Conservation (phyloP, 2,113 vertebrate species). For the Aspidoscelis tigris region DNA sequence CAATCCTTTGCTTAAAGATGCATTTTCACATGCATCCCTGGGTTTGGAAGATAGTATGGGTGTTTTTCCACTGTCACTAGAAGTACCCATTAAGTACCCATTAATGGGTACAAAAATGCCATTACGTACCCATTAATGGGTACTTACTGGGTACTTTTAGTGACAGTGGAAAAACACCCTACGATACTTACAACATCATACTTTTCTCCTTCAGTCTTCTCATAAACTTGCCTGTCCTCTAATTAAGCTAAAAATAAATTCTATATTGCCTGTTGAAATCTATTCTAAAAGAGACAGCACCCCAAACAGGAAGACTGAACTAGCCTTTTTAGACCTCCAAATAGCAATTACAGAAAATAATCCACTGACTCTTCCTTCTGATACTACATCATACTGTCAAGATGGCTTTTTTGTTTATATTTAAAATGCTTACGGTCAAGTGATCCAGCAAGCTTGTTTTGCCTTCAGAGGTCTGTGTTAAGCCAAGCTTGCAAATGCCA, state of each 20-base stretch:
- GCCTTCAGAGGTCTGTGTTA: not conserved
- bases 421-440: conserved; percentile 3
- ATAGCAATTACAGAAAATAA: fast-evolving
- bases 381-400: fast-evolving
- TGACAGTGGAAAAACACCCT: too few species aligned
- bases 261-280: not conserved
- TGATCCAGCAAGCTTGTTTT: conserved; percentile 30
- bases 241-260: not conserved
- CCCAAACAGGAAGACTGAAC: not conserved
- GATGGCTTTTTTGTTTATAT: not conserved
- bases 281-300: not conserved
- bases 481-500: not conserved
- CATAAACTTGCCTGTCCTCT: not conserved
- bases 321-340: not conserved
- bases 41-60: not conserved
- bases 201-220: too few species aligned
- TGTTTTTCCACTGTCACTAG: too few species aligned
- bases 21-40: not conserved
- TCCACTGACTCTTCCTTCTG: not conserved
- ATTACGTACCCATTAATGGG: too few species aligned
- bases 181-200: too few species aligned
- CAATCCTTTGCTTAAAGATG: conserved; percentile 1
- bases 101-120: too few species aligned
- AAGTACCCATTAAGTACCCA: too few species aligned
- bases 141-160: too few species aligned